These are phyloP conservation scores for Sylvilagus bachmani DNA, from an alignment of 2,113 vertebrate genomes.

Conservation along the genomic window DNA sequence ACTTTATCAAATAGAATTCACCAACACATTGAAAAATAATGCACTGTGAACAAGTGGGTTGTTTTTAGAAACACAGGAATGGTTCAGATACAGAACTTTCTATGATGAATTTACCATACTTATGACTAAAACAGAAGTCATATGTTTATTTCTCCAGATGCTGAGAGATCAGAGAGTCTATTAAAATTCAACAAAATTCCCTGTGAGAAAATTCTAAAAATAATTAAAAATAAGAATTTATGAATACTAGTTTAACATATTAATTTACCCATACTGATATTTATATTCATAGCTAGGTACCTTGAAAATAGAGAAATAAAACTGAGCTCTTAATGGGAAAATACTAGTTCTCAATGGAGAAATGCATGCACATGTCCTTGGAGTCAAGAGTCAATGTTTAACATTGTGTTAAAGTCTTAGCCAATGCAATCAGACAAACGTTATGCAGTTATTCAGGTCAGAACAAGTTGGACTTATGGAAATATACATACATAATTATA, in stretches of 20 bases:
- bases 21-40: conserved; percentile 50
- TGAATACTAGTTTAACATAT: background rate
- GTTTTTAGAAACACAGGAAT: conserved; percentile 45
- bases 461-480: background rate
- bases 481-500: background rate
- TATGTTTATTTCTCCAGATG: conserved; percentile 3
- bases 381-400: conserved; percentile 3
- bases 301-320: background rate
- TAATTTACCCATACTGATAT: background rate
- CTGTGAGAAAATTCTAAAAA: background rate
- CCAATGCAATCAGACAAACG: background rate
- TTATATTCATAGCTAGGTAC: background rate
- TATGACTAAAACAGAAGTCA: background rate
- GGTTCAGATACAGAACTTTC: conserved; percentile 26
- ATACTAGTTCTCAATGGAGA: background rate
- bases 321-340: background rate
- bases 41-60: background rate
- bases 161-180: background rate
- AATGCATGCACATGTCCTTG: background rate
- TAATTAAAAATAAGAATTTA: background rate
- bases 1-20: background rate
- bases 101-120: background rate
- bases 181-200: conserved; percentile 5
- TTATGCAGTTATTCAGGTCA: background rate
- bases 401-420: background rate